A percentile compares a stretch with the other conserved stretches of the same genome.
Conservation (phyloP, 2,888 invertebrate genomes). For the Parapristionchus giblindavisi region DNA sequence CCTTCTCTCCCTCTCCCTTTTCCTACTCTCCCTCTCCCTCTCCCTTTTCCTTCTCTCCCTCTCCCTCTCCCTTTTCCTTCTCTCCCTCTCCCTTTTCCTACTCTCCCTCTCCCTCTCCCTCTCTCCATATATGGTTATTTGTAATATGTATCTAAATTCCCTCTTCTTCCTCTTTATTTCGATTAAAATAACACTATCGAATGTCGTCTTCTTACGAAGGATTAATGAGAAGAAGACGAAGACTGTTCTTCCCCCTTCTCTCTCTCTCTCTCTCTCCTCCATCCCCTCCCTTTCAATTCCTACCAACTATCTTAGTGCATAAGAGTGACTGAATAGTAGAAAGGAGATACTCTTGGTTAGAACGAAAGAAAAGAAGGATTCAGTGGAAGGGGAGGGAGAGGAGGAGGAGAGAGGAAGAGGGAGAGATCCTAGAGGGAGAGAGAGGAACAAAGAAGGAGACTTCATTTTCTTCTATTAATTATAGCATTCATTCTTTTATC, state of each 20-base stretch:
- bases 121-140: not conserved
- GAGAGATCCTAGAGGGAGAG: not conserved
- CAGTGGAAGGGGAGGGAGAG: not conserved
- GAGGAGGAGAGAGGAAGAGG: not conserved
- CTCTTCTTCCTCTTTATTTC: not conserved
- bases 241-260: not conserved
- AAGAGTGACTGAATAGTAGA: not conserved
- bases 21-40: not conserved
- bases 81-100: not conserved
- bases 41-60: conserved; percentile 18
- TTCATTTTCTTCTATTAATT: too few relatives aligned
- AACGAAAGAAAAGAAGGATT: not conserved
- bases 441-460: not conserved
- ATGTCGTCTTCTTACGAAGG: not conserved
- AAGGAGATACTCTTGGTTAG: not conserved
- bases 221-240: too few relatives aligned
- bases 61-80: conserved; percentile 12
- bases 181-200: conserved; percentile 16
- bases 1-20: not conserved
- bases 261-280: not conserved
- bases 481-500: too few relatives aligned
- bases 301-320: not conserved
- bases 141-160: conserved; percentile 2
- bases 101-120: conserved; percentile 25
- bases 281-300: not conserved